Evolutionary conservation across 1,140 invertebrate genomes (phyloP).

Genomic region (Cotesia glomerata): DNA sequence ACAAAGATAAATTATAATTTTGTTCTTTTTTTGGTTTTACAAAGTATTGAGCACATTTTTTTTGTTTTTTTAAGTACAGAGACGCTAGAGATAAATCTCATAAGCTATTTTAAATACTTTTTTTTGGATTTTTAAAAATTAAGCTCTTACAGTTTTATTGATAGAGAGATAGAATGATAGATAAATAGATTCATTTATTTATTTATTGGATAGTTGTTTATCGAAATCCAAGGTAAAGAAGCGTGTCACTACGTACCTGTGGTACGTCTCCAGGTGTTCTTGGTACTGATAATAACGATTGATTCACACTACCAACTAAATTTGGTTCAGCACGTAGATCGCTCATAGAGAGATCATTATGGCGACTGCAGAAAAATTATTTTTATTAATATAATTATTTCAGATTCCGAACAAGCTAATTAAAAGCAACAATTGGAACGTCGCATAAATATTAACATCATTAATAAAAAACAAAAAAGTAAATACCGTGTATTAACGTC

Average conservation of each 20-base stretch:
- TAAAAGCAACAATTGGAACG: too few relatives aligned
- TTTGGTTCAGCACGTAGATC: conserved; percentile 59
- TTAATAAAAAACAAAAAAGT: neutral
- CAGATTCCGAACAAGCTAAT: too few relatives aligned
- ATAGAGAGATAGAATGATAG: too few relatives aligned
- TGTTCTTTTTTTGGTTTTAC: too few relatives aligned
- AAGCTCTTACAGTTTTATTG: too few relatives aligned
- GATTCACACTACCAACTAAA: conserved; percentile 50
- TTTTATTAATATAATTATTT: conserved; percentile 1
- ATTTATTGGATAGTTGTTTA: neutral
- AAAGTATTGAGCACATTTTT: too few relatives aligned
- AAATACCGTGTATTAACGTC: conserved; percentile 50
- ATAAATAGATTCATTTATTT: too few relatives aligned
- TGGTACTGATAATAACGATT: conserved; percentile 66
- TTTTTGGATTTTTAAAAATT: neutral
- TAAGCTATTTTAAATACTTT: neutral
- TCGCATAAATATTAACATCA: neutral
- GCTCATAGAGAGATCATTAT: conserved; percentile 47
- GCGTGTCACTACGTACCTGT: conserved; percentile 60
- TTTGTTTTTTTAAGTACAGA: too few relatives aligned
- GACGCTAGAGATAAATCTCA: neutral
- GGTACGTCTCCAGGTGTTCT: conserved; percentile 68
- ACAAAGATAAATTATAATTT: too few relatives aligned
- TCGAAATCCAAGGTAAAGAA: conserved; percentile 12
- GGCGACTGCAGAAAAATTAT: conserved; percentile 41